Conservation (phyloP, 2,797 vertebrate species). For the Enteromius mattozi region DNA sequence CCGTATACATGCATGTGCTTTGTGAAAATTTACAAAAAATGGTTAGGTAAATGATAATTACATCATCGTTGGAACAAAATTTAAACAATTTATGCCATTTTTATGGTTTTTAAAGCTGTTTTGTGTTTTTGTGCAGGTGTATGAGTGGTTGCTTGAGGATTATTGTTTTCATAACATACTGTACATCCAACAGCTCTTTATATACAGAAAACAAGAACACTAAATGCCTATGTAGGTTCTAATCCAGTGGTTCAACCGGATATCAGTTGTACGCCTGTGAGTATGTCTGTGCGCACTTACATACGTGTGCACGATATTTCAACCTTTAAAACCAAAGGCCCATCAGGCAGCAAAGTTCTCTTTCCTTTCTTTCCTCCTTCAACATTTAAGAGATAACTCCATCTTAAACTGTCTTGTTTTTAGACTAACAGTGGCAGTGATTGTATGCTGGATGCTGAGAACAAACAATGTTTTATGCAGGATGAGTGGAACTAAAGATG, state of each 20-base stretch:
- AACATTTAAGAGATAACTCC: constrained; percentile 68
- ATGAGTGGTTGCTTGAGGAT: not conserved
- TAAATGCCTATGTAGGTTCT: not conserved
- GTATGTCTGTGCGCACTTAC: constrained; percentile 3
- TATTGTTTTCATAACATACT: not conserved
- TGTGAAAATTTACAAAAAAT: not conserved
- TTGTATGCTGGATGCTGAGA: constrained; percentile 83
- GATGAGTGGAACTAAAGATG: constrained; percentile 96
- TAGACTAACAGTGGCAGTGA: constrained; percentile 74
- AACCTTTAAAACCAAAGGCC: constrained; percentile 18
- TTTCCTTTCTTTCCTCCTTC: constrained; percentile 43
- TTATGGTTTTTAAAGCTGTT: not conserved
- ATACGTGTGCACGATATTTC: not conserved
- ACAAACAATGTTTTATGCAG: constrained; percentile 92
- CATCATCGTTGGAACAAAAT: not conserved
- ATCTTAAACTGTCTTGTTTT: constrained; percentile 71
- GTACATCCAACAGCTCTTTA: not conserved
- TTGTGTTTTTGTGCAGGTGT: not conserved
- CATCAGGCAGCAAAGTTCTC: constrained; percentile 12
- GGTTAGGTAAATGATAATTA: not conserved
- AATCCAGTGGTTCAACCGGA: not conserved
- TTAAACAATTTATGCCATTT: not conserved
- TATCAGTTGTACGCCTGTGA: constrained; percentile 6
- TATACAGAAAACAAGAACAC: not conserved
- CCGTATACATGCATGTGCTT: not conserved